A percentile compares a stretch with the other conserved stretches of the same genome.
phyloP scores from a whole-genome alignment of 2,113 vertebrate genomes.

The Condylura cristata region DNA sequence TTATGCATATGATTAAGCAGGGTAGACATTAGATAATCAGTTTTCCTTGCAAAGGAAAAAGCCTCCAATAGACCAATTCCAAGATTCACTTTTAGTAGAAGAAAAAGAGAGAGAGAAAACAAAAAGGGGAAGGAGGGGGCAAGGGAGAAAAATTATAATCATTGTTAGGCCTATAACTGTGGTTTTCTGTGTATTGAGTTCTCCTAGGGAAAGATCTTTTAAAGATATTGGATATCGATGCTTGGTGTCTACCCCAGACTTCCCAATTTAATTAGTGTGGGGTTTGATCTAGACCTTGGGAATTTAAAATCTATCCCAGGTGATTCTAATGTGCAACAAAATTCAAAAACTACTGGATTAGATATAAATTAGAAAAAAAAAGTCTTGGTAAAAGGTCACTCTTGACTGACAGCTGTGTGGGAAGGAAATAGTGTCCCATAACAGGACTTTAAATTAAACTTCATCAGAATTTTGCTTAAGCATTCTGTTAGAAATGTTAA shows the following conservation, averaged over 20 bases:
- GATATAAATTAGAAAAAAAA: neutral
- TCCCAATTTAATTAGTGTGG: slow-evolving; percentile 8
- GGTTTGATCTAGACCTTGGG: neutral
- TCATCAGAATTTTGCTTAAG: slow-evolving; percentile 50
- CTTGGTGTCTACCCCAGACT: neutral
- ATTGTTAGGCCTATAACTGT: neutral
- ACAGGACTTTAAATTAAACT: slow-evolving; percentile 62
- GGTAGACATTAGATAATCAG: neutral
- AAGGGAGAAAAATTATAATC: neutral
- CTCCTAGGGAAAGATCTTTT: neutral
- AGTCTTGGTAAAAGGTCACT: slow-evolving; percentile 45
- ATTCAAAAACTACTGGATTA: slow-evolving; percentile 21
- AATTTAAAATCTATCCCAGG: neutral
- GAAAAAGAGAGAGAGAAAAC: neutral
- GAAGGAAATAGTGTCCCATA: slow-evolving; percentile 16
- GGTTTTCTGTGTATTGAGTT: neutral
- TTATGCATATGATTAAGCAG: neutral
- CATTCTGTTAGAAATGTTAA: slow-evolving; percentile 51
- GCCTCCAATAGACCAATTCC: neutral
- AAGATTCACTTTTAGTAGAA: neutral
- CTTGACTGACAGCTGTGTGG: slow-evolving; percentile 34
- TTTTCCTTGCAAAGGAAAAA: neutral
- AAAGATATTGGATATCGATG: neutral
- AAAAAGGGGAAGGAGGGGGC: neutral
- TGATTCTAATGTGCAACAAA: neutral